Base-by-base conservation (phyloP, 2,888 invertebrate genomes). In the Aethes cnicana region DNA sequence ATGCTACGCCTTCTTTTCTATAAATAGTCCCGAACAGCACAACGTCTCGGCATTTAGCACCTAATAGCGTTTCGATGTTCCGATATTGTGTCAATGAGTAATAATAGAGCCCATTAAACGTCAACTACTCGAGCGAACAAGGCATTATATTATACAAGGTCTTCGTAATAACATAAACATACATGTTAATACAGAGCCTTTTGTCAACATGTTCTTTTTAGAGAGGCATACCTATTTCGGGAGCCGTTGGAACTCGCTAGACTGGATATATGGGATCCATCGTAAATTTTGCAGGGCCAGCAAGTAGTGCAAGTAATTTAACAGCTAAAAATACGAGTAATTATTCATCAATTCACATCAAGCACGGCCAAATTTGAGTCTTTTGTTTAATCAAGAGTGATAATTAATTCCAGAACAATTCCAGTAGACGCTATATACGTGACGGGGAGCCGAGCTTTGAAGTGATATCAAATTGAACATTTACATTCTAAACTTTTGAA, bases 11-110 rank as follows among this genome's bases (percentile, higher is more conserved):
- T 39, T 11, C 21, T 30, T 39, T 52, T 20, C 46, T 46, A 52
- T 46, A 46, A 52, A 52, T 52, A 52, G 32, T 32, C 23, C 11
- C 30, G 36, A 28, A 37, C 46, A 16, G 30, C 43, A 54, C 61
- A 62, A 57, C 58, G 56, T 53, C 35, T 47, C 18, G 49, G 56
- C 59, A 60, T 62, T 58, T 50, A 57, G 47, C 47, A 56, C 50
- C 56, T 61, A 60, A 62, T 55, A 58, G 57, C 59, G 48, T 61
- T 64, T 56, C 57, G 20, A 58, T 62, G 61, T 65, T 62, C 33
- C 50, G 32, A 59, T 43, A 36, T 42, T 52, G 49, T 46, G 26
- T 28, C 36, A 36, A 47, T 50, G 23, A 50, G 37, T 39, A 46
- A 52, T 52, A 52, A 52, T 46, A 37, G 28, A 44, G 41, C 43